Evolutionary conservation across 2,888 invertebrate genomes (phyloP), one percentile per base, ranked within the genome.

Genomic region (Tetragnatha montana): DNA sequence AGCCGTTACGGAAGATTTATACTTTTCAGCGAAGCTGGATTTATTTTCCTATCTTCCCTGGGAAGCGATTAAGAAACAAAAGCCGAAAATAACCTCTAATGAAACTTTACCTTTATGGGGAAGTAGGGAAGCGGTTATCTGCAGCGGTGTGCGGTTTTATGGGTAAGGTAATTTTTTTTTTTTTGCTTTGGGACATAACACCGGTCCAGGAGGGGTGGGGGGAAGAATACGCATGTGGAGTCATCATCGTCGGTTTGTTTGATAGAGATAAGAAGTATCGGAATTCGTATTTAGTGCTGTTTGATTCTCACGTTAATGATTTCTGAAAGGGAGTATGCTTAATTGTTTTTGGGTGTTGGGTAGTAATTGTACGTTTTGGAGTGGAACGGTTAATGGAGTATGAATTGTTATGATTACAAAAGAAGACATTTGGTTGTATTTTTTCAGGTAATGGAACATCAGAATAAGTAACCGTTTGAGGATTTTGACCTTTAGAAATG

Each of bases 21-120:
- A 49, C 70, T 85, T 85, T 60, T 82, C 51, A 50, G 76, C 7
- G 69, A 50, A 22, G 8, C 50, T 84, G 71, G 69, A 85, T 78
- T 85, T 85, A 70, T 78, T 79, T 85, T 60, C 70, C 47, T 17
- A n/a, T 49, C 17, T 75, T 75, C n/a, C 8, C 49, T 7, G 49
- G 47, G 47, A 75, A 12, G 49, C 8, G n/a, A 47, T 47, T 75
- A n/a, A 75, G 49, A 7, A n/a, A 49, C 75, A 14, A 35, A 47
- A 75, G n/a, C 73, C 22, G 12, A 73, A 73, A 19, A 22, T 73
- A 22, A 22, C 22, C 22, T 21, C 12, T 19, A 22, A 6, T 22
- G 21, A 22, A 22, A 19, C 21, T 73, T 73, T 73, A 73, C 73
- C 22, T 73, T 73, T 73, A 19, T 12, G 21, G 14, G 21, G 19